Conservation (phyloP, 2,797 vertebrate genomes). For the Acrossocheilus wenchowensis region DNA sequence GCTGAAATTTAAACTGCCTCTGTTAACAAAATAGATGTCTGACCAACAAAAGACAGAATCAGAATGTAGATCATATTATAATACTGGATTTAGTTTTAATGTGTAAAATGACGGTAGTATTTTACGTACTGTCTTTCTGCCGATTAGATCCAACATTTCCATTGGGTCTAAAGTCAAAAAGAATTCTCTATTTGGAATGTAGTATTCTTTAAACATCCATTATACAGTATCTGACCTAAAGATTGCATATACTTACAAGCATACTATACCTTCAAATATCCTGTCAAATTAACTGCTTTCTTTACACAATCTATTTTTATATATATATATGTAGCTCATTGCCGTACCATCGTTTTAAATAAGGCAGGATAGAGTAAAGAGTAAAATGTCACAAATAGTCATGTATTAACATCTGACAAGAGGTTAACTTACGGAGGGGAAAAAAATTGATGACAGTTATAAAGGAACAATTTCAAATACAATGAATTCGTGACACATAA, state of each 20-base stretch:
- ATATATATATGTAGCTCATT: background rate
- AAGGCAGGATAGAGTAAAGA: background rate
- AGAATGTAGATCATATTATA: too few relatives aligned
- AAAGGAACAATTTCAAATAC: background rate
- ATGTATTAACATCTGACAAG: background rate
- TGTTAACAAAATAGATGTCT: too few relatives aligned
- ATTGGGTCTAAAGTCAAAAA: too few relatives aligned
- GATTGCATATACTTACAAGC: background rate
- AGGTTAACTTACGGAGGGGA: background rate
- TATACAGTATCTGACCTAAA: background rate
- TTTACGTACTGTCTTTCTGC: too few relatives aligned
- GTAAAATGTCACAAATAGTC: background rate
- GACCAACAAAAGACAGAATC: too few relatives aligned
- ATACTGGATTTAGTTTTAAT: too few relatives aligned
- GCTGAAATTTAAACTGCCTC: too few relatives aligned
- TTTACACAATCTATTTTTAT: background rate
- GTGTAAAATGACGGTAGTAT: too few relatives aligned
- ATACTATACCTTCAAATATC: background rate
- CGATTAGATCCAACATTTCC: too few relatives aligned
- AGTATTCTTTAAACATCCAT: background rate
- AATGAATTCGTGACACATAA: background rate
- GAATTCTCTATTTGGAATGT: background rate
- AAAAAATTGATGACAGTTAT: too few relatives aligned
- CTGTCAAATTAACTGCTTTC: background rate
- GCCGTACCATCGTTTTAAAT: background rate